Conservation (phyloP, 2,113 vertebrate genomes). For the Ciconia stormi region DNA sequence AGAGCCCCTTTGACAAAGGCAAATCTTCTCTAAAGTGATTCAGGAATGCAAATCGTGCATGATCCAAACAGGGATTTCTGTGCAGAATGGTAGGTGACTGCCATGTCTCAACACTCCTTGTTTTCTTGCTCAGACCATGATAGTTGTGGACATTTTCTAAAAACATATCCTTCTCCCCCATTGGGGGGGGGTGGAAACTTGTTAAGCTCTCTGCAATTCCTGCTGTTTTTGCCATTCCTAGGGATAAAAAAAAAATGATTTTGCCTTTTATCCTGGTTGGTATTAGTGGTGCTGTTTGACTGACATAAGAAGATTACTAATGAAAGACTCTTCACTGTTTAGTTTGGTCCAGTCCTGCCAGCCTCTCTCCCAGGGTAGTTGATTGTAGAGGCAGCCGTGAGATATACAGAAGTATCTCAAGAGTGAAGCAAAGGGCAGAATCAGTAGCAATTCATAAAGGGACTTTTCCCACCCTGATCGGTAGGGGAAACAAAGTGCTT, state of each 20-base stretch:
- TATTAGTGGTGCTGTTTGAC: not conserved
- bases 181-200: not conserved
- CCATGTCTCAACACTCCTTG: not conserved
- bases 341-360: not conserved
- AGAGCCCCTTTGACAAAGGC: not conserved
- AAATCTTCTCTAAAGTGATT: not conserved
- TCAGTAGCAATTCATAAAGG: not conserved
- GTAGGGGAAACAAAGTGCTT: not conserved
- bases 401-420: not conserved
- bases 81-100: not conserved
- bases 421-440: not conserved
- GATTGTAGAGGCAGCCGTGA: not conserved
- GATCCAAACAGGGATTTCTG: not conserved
- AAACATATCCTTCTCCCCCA: not conserved
- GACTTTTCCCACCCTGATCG: not conserved
- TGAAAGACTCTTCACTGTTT: not conserved
- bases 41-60: not conserved
- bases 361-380: not conserved
- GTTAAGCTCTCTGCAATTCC: not conserved
- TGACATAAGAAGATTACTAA: constrained; percentile 11
- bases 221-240: not conserved
- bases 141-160: not conserved
- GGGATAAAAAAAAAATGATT: not conserved
- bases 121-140: not conserved
- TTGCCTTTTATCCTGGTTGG: not conserved